phyloP scores from a whole-genome alignment of 1,140 invertebrate genomes.

The Odontomachus brunneus region DNA sequence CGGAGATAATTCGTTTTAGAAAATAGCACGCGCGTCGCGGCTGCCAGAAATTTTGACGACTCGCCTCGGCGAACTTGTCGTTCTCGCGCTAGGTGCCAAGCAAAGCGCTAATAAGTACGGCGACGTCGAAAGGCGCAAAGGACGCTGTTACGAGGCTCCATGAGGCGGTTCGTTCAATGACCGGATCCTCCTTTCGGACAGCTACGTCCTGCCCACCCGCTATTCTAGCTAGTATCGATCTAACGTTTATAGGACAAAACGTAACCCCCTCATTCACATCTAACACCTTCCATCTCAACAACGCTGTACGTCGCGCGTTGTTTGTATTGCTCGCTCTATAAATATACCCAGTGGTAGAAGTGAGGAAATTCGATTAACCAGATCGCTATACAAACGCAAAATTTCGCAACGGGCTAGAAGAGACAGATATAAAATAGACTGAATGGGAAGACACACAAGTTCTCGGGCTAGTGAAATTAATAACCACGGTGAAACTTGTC shows the following conservation, averaged over 20 bases:
- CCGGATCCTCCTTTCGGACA: constrained; percentile 22
- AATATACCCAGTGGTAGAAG: not conserved
- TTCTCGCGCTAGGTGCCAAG: not conserved
- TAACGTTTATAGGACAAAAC: constrained; percentile 38
- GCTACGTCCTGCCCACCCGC: constrained; percentile 20
- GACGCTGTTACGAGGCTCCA: not conserved
- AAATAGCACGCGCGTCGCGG: constrained; percentile 8
- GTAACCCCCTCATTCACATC: constrained; percentile 30
- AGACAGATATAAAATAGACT: not conserved
- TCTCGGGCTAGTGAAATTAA: too few species aligned
- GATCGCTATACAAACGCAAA: not conserved
- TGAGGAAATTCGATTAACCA: constrained; percentile 3
- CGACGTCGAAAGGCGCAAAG: not conserved
- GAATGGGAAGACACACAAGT: not conserved
- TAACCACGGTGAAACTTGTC: too few species aligned
- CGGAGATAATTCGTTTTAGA: constrained; percentile 20
- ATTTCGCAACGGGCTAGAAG: not conserved
- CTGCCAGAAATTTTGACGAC: constrained; percentile 29
- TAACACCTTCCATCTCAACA: not conserved
- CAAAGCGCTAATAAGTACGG: not conserved
- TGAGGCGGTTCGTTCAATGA: constrained; percentile 19
- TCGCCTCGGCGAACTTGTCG: not conserved
- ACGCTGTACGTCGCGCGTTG: not conserved
- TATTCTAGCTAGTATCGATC: constrained; percentile 54
- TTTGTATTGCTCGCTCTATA: not conserved